Evolutionary conservation across 2,113 vertebrate species (phyloP), one percentile per base, ranked within the genome.

Genomic region (Pica pica): DNA sequence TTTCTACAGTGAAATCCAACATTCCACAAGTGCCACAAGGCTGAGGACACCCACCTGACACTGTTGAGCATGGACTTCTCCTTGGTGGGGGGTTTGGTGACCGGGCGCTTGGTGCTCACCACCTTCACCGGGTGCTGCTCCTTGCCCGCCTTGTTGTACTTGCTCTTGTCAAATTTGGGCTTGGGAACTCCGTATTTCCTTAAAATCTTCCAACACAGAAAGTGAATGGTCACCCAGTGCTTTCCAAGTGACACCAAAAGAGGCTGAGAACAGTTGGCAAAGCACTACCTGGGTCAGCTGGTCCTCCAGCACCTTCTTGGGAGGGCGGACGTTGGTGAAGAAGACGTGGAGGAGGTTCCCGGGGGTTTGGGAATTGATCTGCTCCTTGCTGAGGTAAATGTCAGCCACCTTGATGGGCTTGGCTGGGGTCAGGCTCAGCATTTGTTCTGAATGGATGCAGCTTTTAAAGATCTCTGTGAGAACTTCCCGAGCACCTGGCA

Each of bases 331-430:
- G 1, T 99, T 99, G 75, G 99, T 99, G 97, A 99, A 99, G 97
- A 99, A 99, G 44, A 99, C 96, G 28, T 99, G 99, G 17, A 99
- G 98, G 5, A 99, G 98, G 83, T 99, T 99, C 24, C 99, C 99
- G 4, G 99, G 99, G 0, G 99, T 99, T 98, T 99, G 99, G 42
- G 99, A 98, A 94, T 99, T 99, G 94, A 99, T 99, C 97, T 99
- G 99, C 95, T 99, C 99, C 95, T 99, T 99, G 96, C 99, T 99
- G 26, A 99, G 99, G 90, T 98, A 99, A 96, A 99, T 99, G 94
- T 99, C 99, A 5, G 99, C 98, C 44, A 99, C 99, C 95, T 99
- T 99, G 52, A 99, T 96, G 30, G 99, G 99, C 80, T 99, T 99
- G 0, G 98, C 95, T 6, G 99, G 99, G 1, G 99, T 98, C 70